A percentile compares a stretch with the other conserved stretches of the same genome.
Conservation (phyloP, 2,888 invertebrate species). For the Cryptophagus acutangulus region DNA sequence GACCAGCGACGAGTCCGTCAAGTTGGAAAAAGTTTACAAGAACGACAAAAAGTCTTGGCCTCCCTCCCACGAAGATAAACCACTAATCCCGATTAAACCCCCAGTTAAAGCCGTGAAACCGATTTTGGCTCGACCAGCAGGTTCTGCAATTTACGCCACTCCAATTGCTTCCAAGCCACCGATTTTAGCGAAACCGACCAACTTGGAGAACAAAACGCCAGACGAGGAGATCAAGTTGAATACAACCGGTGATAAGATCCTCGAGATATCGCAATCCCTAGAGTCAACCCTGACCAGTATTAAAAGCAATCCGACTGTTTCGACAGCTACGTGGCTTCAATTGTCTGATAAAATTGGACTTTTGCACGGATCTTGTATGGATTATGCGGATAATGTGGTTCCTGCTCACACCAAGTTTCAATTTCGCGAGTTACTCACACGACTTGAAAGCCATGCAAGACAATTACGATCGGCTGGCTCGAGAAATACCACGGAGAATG, state of each 20-base stretch:
- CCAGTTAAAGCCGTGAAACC: constrained; percentile 61
- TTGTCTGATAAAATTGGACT: constrained; percentile 76
- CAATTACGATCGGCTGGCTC: constrained; percentile 65
- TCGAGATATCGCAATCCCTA: constrained; percentile 62
- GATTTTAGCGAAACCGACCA: constrained; percentile 50
- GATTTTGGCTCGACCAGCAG: constrained; percentile 49
- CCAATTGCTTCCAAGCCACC: constrained; percentile 55
- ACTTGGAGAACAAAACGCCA: constrained; percentile 44
- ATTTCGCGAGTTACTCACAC: constrained; percentile 68
- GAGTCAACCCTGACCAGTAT: constrained; percentile 62
- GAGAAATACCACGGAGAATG: constrained; percentile 64
- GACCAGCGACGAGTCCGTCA: constrained; percentile 45
- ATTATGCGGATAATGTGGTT: constrained; percentile 74
- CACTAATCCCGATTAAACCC: constrained; percentile 65
- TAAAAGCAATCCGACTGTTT: constrained; percentile 51
- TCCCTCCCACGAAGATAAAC: constrained; percentile 57
- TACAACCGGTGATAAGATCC: constrained; percentile 48
- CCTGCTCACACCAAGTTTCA: constrained; percentile 86
- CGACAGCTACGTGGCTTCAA: constrained; percentile 70
- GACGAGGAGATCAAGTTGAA: constrained; percentile 46
- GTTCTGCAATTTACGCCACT: constrained; percentile 73
- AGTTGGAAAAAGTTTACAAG: constrained; percentile 36
- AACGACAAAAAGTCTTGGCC: constrained; percentile 54
- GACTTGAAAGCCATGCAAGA: constrained; percentile 65
- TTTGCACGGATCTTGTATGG: constrained; percentile 76